Conservation (phyloP, 2,113 vertebrate species). For the Tursiops truncatus region DNA sequence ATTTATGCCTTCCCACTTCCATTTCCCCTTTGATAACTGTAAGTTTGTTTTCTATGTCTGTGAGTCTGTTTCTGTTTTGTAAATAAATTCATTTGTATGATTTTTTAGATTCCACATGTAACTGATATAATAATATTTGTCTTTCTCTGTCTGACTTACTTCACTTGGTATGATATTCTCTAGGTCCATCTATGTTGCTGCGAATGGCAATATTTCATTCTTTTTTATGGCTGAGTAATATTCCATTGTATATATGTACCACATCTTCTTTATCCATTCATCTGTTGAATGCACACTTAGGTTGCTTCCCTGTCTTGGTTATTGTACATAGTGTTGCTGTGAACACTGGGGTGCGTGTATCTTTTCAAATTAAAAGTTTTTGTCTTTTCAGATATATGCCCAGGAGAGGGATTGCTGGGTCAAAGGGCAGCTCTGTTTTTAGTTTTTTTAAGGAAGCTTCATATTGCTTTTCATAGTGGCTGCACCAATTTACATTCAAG, state of each 20-base stretch:
- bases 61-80: not conserved
- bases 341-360: not conserved
- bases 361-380: not conserved
- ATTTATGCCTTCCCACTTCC: not conserved
- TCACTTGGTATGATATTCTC: not conserved
- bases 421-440: not conserved
- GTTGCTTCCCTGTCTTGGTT: not conserved
- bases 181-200: not conserved
- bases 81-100: not conserved
- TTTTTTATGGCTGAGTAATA: not conserved
- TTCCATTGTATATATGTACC: not conserved
- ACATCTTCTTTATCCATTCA: not conserved
- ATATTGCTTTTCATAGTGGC: not conserved
- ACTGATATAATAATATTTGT: not conserved
- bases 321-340: not conserved
- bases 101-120: not conserved
- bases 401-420: not conserved
- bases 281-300: not conserved
- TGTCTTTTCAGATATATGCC: not conserved
- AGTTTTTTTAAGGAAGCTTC: not conserved
- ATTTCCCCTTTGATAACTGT: not conserved
- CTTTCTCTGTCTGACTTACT: not conserved
- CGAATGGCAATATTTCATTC: not conserved
- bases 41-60: not conserved
- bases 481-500: not conserved